Conservation (phyloP, 2,888 invertebrate species). For the Onchidella celtica region DNA sequence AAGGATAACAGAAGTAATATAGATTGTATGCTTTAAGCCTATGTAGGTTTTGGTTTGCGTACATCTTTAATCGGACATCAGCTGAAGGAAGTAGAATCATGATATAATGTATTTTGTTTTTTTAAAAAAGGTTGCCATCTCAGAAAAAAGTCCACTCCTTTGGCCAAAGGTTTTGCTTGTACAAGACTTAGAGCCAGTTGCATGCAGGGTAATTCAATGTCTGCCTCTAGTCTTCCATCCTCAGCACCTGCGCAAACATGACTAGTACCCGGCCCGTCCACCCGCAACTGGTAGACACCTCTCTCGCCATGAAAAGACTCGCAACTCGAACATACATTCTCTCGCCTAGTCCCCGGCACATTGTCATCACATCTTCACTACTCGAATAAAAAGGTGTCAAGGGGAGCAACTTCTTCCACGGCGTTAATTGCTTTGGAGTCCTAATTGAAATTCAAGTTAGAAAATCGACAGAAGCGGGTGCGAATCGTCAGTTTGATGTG, state of each 20-base stretch:
- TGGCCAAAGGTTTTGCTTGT: too few species aligned
- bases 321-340: slow-evolving; percentile 6
- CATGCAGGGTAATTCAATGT: too few species aligned
- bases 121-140: too few species aligned
- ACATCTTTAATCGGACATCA: too few species aligned
- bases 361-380: background rate
- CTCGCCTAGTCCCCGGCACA: background rate
- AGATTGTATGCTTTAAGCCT: too few species aligned
- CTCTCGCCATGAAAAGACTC: background rate
- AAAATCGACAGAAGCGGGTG: slow-evolving; percentile 32
- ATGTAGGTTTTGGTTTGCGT: too few species aligned
- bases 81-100: too few species aligned
- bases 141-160: too few species aligned
- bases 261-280: background rate
- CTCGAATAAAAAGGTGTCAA: slow-evolving; percentile 30
- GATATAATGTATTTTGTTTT: too few species aligned
- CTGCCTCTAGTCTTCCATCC: background rate
- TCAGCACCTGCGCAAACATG: slow-evolving; percentile 34
- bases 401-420: background rate
- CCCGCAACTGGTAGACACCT: background rate
- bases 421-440: background rate
- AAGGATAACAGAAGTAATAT: too few species aligned
- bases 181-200: too few species aligned
- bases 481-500: slow-evolving; percentile 15
- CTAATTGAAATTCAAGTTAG: slow-evolving; percentile 47